Conservation (phyloP, 2,888 invertebrate genomes). For the Hartigia nigra region DNA sequence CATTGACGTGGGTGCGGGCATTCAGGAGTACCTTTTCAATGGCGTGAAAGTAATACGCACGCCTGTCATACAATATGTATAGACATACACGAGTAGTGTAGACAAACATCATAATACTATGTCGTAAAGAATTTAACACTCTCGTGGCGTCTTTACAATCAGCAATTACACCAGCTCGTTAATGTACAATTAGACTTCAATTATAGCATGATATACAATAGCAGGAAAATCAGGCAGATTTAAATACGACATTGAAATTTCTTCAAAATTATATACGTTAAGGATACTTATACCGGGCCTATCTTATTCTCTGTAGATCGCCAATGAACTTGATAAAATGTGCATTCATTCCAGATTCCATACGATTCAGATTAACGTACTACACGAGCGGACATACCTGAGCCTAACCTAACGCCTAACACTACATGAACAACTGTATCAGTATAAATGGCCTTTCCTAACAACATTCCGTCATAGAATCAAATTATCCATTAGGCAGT, state of each 20-base stretch:
- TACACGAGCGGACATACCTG: neutral
- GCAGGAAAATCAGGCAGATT: neutral
- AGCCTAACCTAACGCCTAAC: neutral
- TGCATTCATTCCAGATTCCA: neutral
- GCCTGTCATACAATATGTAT: neutral
- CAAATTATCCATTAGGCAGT: neutral
- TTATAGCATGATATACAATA: neutral
- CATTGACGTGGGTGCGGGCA: constrained; percentile 18
- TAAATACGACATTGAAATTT: neutral
- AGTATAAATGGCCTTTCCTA: neutral
- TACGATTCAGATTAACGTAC: neutral
- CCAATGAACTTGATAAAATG: neutral
- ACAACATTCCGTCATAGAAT: neutral
- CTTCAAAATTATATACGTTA: neutral
- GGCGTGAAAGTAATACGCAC: constrained; percentile 13
- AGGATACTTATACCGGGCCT: neutral
- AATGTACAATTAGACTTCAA: neutral
- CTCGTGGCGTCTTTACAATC: neutral
- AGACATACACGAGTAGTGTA: neutral
- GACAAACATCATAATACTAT: neutral
- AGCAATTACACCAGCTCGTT: neutral
- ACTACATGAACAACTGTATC: neutral
- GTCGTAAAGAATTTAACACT: neutral
- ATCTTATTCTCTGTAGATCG: neutral
- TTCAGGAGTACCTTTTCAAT: constrained; percentile 16